Base-by-base conservation (phyloP, 2,113 vertebrate genomes). In the Scolopax mira region DNA sequence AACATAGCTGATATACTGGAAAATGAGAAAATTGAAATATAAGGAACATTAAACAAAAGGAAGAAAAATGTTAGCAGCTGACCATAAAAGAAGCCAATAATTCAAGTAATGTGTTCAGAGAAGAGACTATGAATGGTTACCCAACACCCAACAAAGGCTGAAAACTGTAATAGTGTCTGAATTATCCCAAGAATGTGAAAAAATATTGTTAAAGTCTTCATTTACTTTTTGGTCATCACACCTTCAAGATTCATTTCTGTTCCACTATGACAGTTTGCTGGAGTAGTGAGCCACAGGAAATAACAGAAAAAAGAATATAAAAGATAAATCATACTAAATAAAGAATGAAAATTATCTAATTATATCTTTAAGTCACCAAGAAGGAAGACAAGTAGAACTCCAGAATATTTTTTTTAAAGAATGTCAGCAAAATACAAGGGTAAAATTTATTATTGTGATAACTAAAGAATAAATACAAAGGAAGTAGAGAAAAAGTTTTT, bases 131-230 rank as follows among this genome's bases (percentile, higher is more conserved):
- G 23, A 65, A 54, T 41, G 9, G 17, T 17, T 84, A 31, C 18
- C 15, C 22, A 79, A 48, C 13, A 58, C 3, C 8, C 14, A 84
- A 14, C 0, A 0, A 37, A 83, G 9, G 4, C 18, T 73, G 30
- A 70, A 88, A 67, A 70, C 4, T 21, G 5, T 25, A 73, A 66
- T 1, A 58, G 7, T 18, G 7, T 13, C 19, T 49, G 10, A 83
- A 85, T 17, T 62, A 85, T 30, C n/a, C 37, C 5, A 74, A 58
- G 11, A 79, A 41, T 1, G 4, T 27, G 9, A 69, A 39, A 30
- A 75, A 87, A 88, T 42, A 33, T 3, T 67, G 17, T 35, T 35
- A 44, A 54, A 73, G 27, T n/a, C 3, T 58, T 82, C 1, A 21
- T 77, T 73, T 49, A 54, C 5, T 51, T 74, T 78, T 88, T 44